Percentiles rank a stretch among this genome's conserved stretches.
These are phyloP conservation scores for Orthosia gracilis DNA, from an alignment of 2,888 invertebrate species.

Conservation along the genomic window DNA sequence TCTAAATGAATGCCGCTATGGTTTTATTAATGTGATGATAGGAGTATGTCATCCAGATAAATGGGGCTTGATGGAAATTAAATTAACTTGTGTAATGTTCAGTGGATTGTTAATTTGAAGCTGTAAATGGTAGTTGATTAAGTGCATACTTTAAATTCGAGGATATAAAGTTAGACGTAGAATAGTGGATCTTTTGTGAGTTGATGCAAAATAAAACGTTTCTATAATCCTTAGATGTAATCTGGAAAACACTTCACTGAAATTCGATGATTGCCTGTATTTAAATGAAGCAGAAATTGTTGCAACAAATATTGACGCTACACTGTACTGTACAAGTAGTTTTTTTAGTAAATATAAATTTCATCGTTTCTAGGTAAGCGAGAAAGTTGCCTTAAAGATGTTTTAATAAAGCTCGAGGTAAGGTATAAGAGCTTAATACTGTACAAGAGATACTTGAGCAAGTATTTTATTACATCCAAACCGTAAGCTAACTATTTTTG, in stretches of 20 bases:
- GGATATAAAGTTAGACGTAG: background rate
- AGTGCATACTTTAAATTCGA: background rate
- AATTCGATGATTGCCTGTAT: background rate
- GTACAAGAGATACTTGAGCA: conserved; percentile 21
- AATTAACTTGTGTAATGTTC: conserved; percentile 23
- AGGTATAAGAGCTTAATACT: conserved; percentile 23
- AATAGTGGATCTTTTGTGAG: too few species aligned
- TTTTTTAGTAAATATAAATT: background rate
- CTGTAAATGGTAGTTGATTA: background rate
- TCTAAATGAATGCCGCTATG: conserved; percentile 55
- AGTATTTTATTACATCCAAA: conserved; percentile 27
- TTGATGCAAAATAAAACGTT: background rate
- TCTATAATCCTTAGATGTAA: background rate
- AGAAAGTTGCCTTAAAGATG: conserved; percentile 5
- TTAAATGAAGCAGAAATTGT: too few species aligned
- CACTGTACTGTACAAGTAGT: background rate
- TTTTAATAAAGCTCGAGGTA: conserved; percentile 31
- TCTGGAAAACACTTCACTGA: background rate
- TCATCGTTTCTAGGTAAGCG: background rate
- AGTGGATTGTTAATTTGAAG: conserved; percentile 15
- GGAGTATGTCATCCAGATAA: conserved; percentile 32
- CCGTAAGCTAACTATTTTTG: conserved; percentile 7
- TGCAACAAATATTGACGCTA: background rate
- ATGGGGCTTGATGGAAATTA: conserved; percentile 2
- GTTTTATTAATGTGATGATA: conserved; percentile 47